These are phyloP conservation scores for Menidia menidia DNA, from an alignment of 2,797 vertebrate species.

Conservation along the genomic window DNA sequence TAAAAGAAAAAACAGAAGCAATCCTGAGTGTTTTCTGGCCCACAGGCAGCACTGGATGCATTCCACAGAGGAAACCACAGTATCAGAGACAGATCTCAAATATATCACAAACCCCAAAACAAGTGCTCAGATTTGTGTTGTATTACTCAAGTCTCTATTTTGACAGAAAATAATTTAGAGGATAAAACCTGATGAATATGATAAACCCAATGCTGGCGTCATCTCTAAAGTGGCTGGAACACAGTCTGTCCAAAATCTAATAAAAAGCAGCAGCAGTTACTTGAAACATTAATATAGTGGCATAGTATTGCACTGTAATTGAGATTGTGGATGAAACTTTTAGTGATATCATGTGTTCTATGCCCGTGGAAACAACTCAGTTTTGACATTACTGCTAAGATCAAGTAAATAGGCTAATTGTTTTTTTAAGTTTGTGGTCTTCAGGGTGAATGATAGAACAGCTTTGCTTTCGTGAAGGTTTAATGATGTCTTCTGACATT, in stretches of 20 bases:
- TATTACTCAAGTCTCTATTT: slow-evolving; percentile 13
- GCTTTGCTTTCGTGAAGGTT: not conserved
- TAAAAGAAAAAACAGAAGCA: not conserved
- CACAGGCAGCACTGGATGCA: not conserved
- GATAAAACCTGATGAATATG: slow-evolving; percentile 10
- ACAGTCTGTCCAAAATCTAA: slow-evolving; percentile 10
- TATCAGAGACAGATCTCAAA: not conserved
- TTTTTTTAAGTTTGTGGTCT: not conserved
- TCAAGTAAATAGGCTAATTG: not conserved
- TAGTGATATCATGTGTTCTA: not conserved
- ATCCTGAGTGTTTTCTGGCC: not conserved
- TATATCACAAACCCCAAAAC: not conserved
- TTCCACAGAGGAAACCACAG: not conserved
- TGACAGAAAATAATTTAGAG: slow-evolving; percentile 19
- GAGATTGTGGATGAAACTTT: not conserved
- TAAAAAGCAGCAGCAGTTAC: not conserved
- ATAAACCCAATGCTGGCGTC: slow-evolving; percentile 5
- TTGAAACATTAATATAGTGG: not conserved
- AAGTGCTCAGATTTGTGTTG: slow-evolving; percentile 17
- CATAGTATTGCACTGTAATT: not conserved
- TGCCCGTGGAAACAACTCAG: not conserved
- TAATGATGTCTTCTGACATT: slow-evolving; percentile 17
- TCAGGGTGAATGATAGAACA: not conserved
- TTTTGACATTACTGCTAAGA: not conserved
- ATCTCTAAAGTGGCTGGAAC: not conserved